Percentiles rank a stretch among this genome's conserved stretches.
Evolutionary conservation across 2,797 vertebrate genomes (phyloP).

Genomic region (Alosa sapidissima): DNA sequence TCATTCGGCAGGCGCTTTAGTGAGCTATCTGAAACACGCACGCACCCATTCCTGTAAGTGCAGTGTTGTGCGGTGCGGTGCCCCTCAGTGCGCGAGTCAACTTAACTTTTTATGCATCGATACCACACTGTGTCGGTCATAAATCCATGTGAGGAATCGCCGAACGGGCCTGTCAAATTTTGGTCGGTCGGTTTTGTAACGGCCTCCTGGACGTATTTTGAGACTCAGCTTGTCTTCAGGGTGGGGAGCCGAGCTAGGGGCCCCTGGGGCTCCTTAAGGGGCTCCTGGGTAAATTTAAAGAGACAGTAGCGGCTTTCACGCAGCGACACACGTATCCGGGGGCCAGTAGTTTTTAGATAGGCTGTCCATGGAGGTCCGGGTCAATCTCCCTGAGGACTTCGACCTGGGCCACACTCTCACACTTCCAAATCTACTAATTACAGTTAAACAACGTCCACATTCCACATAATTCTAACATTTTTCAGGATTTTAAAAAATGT

Average conservation of each 20-base stretch:
- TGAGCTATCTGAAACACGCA: slow-evolving; percentile 53
- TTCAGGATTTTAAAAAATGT: neutral
- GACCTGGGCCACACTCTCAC: neutral
- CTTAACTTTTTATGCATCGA: slow-evolving; percentile 73
- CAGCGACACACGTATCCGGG: slow-evolving; percentile 62
- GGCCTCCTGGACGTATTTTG: slow-evolving; percentile 75
- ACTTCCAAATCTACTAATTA: neutral
- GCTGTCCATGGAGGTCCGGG: slow-evolving; percentile 3
- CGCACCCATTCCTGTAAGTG: slow-evolving; percentile 53
- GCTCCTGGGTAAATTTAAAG: slow-evolving; percentile 99
- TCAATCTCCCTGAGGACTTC: neutral
- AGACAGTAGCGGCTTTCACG: slow-evolving; percentile 80
- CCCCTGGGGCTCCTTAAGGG: slow-evolving; percentile 98
- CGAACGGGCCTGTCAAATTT: slow-evolving; percentile 43
- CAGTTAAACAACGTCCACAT: neutral
- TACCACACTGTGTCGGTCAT: slow-evolving; percentile 42
- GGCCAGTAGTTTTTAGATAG: slow-evolving; percentile 40
- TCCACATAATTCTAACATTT: neutral
- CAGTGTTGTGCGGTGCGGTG: slow-evolving; percentile 50
- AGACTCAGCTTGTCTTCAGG: slow-evolving; percentile 84
- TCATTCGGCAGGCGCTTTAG: slow-evolving; percentile 62
- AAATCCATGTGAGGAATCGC: slow-evolving; percentile 33
- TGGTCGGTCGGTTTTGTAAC: slow-evolving; percentile 50
- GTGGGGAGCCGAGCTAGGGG: slow-evolving; percentile 92
- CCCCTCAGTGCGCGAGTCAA: slow-evolving; percentile 65